Evolutionary conservation across 92 coral and sea anemone species (phyloP), one percentile per base, ranked within the genome.

Genomic region (Siderastrea siderea): DNA sequence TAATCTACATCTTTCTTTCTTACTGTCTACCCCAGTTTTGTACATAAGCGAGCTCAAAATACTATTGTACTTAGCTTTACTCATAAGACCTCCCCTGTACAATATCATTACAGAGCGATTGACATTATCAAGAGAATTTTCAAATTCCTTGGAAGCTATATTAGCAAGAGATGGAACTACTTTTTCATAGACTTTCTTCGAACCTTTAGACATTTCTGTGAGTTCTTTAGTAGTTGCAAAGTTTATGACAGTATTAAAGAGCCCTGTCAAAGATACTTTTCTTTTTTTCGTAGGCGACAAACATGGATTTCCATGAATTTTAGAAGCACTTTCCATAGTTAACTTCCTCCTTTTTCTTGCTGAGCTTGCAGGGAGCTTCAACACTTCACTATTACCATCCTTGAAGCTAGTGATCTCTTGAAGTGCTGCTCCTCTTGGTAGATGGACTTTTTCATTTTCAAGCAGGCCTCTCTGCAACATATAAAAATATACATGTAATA

Each of bases 81-180:
- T 93, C 71, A 93, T 85, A 15, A 93, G 91, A 16, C 94, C 96
- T 74, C 96, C 94, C 83, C 90, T 88, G 82, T 93, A 93, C 17
- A 93, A 70, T 43, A 83, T 88, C 94, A 90, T 87, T 58, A 90
- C 90, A 91, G 94, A 90, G 84, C 94, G 94, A 80, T 71, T 90
- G 72, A 84, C 74, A 80, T 90, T 90, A 87, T 83, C 85, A 83
- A 47, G 51, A 66, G 91, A 87, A 26, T 88, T 91, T 82, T 94
- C 94, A 94, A 88, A 94, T 52, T 70, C 80, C 84, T 10, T 74
- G 70, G 84, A 88, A 62, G 83, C 83, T 71, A 86, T 60, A 87
- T 93, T 93, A 68, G 90, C 91, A 64, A 93, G 77, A 50, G 71
- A 68, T 78, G 92, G 86, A 65, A 93, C 87, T 54, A 93, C 94